Evolutionary conservation across 53 echinoderm and acorn worm genomes (phyloP).

Genomic region (Pentamera pediparva): DNA sequence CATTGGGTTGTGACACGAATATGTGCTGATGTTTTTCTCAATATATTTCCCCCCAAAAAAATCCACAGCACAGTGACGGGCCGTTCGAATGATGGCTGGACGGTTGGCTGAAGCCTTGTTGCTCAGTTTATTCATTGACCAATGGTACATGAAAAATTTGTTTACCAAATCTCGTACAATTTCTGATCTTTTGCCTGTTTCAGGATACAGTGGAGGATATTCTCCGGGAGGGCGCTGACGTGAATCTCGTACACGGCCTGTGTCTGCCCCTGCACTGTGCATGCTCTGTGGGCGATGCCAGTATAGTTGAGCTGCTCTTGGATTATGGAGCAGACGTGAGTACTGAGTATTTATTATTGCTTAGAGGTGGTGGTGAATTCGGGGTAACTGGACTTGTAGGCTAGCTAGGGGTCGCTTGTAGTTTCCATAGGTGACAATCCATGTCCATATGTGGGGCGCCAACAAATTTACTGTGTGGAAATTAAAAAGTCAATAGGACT

Average conservation of each 20-base stretch:
- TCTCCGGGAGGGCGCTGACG: constrained; percentile 79
- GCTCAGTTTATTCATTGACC: no score
- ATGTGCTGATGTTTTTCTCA: no score
- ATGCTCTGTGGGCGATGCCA: constrained; percentile 71
- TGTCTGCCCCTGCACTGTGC: constrained; percentile 92
- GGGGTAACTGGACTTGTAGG: no score
- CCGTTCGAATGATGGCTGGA: no score
- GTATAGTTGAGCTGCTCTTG: constrained; percentile 63
- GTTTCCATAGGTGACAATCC: background rate
- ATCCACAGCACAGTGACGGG: no score
- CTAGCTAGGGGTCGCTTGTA: no score
- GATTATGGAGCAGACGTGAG: constrained; percentile 72
- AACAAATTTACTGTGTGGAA: background rate
- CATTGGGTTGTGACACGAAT: no score
- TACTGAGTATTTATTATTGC: background rate
- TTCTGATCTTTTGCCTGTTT: background rate
- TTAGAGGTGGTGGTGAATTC: no score
- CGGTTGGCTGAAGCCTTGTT: no score
- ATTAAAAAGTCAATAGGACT: background rate
- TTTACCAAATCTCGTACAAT: no score
- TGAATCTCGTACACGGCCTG: constrained; percentile 76
- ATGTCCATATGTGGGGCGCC: background rate
- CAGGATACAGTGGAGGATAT: constrained; percentile 70
- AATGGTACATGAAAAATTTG: no score
- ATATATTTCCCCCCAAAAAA: no score